A percentile compares a stretch with the other conserved stretches of the same genome.
Evolutionary conservation across 2,113 vertebrate species (phyloP).

Genomic region (Podiceps cristatus): DNA sequence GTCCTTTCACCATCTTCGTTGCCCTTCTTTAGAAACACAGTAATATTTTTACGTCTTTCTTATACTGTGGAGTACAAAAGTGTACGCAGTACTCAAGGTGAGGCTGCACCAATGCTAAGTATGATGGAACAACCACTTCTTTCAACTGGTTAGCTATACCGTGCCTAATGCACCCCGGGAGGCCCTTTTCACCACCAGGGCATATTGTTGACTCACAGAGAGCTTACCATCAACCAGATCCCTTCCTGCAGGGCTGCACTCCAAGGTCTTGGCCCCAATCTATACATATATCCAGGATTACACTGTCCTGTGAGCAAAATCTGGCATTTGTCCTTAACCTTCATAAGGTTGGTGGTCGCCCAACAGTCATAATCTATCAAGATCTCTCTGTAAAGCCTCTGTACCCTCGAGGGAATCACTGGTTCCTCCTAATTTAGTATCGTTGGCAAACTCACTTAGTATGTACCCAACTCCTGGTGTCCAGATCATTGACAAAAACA

Average conservation of each 20-base stretch:
- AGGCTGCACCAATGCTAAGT: neutral
- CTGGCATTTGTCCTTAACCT: neutral
- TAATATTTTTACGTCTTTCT: neutral
- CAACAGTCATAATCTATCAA: neutral
- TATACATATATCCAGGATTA: neutral
- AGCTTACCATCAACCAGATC: neutral
- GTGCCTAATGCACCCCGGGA: neutral
- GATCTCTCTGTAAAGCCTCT: neutral
- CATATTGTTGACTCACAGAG: neutral
- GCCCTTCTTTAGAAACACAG: neutral
- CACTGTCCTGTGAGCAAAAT: neutral
- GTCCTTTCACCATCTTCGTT: neutral
- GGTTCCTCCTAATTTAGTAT: neutral
- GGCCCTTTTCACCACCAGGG: neutral
- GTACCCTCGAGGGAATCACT: neutral
- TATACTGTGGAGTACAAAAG: neutral
- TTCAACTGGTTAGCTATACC: neutral
- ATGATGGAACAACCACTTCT: neutral
- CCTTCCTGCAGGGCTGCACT: neutral
- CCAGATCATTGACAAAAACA: neutral
- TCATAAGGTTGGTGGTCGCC: neutral
- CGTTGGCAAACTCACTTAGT: neutral
- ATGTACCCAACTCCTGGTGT: neutral
- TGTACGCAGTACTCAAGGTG: rapidly evolving
- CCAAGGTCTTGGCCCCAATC: neutral